phyloP scores from a whole-genome alignment of 1,140 invertebrate genomes.

The Drosophila elegans region DNA sequence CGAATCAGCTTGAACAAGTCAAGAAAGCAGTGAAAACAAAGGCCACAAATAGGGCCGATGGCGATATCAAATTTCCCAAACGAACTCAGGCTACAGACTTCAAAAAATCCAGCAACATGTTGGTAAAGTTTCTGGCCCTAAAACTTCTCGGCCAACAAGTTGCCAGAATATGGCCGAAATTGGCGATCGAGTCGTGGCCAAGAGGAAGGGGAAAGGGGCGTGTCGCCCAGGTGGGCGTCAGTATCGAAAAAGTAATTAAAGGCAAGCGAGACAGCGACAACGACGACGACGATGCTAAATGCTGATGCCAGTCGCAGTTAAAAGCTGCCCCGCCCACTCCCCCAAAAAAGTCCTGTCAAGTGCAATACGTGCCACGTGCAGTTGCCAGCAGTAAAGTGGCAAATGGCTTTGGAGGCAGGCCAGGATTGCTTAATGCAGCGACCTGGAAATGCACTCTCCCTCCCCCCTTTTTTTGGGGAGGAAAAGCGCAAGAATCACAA shows the following conservation, averaged over 20 bases:
- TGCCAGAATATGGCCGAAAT: neutral
- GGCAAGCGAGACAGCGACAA: conserved; percentile 44
- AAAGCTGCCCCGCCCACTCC: conserved; percentile 45
- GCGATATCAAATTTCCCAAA: conserved; percentile 21
- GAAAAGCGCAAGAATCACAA: no score
- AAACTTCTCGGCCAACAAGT: conserved; percentile 24
- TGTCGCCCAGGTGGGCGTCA: conserved; percentile 58
- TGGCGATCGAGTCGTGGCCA: conserved; percentile 53
- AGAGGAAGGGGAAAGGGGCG: conserved; percentile 35
- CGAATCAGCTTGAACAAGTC: conserved; percentile 58
- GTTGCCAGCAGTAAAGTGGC: conserved; percentile 50
- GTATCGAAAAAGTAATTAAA: conserved; percentile 82
- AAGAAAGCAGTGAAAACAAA: conserved; percentile 11
- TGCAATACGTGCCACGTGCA: conserved; percentile 73
- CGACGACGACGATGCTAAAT: conserved; percentile 29
- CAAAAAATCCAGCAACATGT: conserved; percentile 12
- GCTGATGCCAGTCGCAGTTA: conserved; percentile 53
- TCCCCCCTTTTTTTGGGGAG: no score
- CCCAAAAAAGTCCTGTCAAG: conserved; percentile 62
- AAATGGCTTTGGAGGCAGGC: neutral
- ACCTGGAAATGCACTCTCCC: neutral
- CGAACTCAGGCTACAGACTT: neutral
- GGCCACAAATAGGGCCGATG: conserved; percentile 16
- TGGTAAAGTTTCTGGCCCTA: neutral
- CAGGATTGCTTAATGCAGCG: neutral